Evolutionary conservation across 1,140 invertebrate genomes (phyloP), one percentile per base, ranked within the genome.

Genomic region (Drosophila kepulauana): DNA sequence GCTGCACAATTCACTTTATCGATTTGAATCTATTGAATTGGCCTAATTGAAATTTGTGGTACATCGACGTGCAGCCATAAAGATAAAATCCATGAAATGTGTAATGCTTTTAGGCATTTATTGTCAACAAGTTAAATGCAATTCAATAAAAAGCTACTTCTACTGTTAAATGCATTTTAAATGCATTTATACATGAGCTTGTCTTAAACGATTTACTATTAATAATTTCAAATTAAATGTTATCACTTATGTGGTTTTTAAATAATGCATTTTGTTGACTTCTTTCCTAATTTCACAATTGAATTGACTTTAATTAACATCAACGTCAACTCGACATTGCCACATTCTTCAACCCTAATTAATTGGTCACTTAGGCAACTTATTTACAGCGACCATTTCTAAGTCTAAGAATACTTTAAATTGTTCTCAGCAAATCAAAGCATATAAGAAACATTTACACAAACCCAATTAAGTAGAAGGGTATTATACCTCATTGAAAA

Each of bases 21-120:
- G 38, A 25, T 46, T 56, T 57, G 35, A 6, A 16, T 46, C 38
- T 15, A 20, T 20, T 11, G 58, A 38, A 63, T 35, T 49, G 49
- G 41, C 41, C 13, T 41, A 71, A 71, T 71, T 64, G 61, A 71
- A 49, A 57, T 65, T 64, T 41, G 20, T 51, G 62, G 7, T 28
- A 8, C 11, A 51, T 25, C 20, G 13, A 20, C 45, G 59, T 51
- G 59, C 59, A 6, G 10, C n/a, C 25, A 13, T 15, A 49, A 49
- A 20, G 15, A 30, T 20, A 48, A 49, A 49, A 41, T 35, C 35
- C 11, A 41, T 20, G 10, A 16, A 38, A n/a, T 20, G 35, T 20
- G 7, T 48, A 48, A 48, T 48, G 15, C 41, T 8, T 43, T 43
- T 1, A 13, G 41, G 4, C n/a, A 5, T 43, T 43, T 13, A 43